phyloP scores from a whole-genome alignment of 2,113 vertebrate genomes.

The Aspiorhynchus laticeps region DNA sequence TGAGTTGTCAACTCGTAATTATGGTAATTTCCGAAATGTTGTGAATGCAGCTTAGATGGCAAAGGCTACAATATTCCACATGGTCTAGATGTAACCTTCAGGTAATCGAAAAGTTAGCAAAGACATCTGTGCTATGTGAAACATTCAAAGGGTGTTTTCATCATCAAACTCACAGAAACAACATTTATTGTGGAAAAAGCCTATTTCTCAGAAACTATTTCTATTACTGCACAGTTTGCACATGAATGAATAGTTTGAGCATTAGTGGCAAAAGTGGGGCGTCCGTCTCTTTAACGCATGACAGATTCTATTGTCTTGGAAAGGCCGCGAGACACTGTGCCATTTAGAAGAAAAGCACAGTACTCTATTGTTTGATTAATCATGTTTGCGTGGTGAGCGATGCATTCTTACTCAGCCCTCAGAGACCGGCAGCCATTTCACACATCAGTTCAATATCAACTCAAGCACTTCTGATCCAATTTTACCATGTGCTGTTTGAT shows the following conservation, averaged over 20 bases:
- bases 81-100: neutral
- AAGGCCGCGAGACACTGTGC: constrained; percentile 10
- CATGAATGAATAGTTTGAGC: neutral
- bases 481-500: neutral
- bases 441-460: constrained; percentile 24
- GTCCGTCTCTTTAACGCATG: constrained; percentile 2
- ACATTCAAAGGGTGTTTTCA: neutral
- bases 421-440: constrained; percentile 33
- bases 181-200: neutral
- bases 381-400: constrained; percentile 4
- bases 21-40: neutral
- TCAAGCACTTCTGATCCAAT: constrained; percentile 5
- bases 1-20: constrained; percentile 6
- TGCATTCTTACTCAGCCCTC: constrained; percentile 21
- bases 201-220: neutral
- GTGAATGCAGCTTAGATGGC: neutral
- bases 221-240: neutral
- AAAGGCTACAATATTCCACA: neutral
- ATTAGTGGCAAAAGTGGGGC: constrained; percentile 9
- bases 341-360: constrained; percentile 14
- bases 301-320: constrained; percentile 24
- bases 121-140: neutral
- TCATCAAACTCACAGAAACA: neutral
- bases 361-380: constrained; percentile 34
- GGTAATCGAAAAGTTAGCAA: neutral